Base-by-base conservation (phyloP, 2,797 vertebrate genomes). In the Hippocampus kuda region DNA sequence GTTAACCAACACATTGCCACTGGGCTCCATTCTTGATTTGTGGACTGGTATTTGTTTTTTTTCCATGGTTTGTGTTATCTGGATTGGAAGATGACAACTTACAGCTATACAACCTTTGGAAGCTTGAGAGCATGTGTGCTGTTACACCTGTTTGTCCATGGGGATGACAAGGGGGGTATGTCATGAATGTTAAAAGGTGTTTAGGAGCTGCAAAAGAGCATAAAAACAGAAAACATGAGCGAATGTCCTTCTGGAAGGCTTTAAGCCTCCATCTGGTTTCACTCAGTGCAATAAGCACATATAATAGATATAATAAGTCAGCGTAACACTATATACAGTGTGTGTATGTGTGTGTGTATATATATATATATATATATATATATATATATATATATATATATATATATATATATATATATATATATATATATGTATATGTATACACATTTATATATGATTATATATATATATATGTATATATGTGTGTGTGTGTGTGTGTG, bases 51-150 rank as follows among this genome's bases (percentile, higher is more conserved):
- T 80, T 73, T 79, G 80, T 73, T 76, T 67, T 78, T 75, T 79
- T 83, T 74, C 77, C 68, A 80, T 81, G 76, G 74, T 80, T 83
- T 83, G 59, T 80, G 68, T 85, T 83, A 81, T 87, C 77, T 78
- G 71, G 76, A 79, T 65, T 10, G 2, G 66, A 73, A 74, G 68
- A 72, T 76, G 77, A 78, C 13, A 24, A 75, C 69, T 77, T 68
- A 44, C 67, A 73, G 57, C 65, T 64, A 26, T 48, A 42, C 22
- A 24, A 27, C 22, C 51, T 60, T 73, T 38, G 1, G 59, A 41
- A 54, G 57, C 16, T 44, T 48, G 12, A 70, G 26, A 56, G 51
- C 59, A 10, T 44, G 62, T 70, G 64, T 67, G 56, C 65, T 59
- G 4, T 13, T 59, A 76, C 70, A 68, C 70, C 42, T 71, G 63